Evolutionary conservation across 2,797 vertebrate genomes (phyloP).

Genomic region (Neosilurus hyrtlii): DNA sequence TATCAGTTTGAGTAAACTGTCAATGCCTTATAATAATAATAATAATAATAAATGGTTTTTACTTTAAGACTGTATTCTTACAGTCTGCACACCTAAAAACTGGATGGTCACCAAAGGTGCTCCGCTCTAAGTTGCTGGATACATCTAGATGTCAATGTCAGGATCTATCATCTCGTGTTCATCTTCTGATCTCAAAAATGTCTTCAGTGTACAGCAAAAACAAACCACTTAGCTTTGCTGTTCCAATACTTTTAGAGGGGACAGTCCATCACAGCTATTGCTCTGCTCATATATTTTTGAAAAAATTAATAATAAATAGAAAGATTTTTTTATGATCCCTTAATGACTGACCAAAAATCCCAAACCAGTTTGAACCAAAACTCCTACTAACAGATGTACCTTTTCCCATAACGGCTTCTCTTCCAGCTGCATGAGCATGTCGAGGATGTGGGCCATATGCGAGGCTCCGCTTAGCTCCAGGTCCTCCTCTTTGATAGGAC

Average conservation of each 20-base stretch:
- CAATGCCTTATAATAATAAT: no score
- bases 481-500: conserved; percentile 85
- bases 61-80: no score
- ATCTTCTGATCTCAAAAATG: background rate
- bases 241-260: background rate
- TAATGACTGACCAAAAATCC: background rate
- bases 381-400: conserved; percentile 67
- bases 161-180: background rate
- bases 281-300: background rate
- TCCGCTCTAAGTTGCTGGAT: no score
- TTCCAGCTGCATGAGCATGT: conserved; percentile 98
- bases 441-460: conserved; percentile 96
- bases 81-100: no score
- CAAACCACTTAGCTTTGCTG: background rate
- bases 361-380: background rate
- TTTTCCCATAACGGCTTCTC: conserved; percentile 93
- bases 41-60: no score
- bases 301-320: background rate
- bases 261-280: background rate
- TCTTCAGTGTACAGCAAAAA: background rate
- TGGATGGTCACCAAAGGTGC: no score
- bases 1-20: no score
- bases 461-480: conserved; percentile 90
- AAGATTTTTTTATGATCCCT: background rate
- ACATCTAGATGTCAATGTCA: background rate